Conservation (phyloP, 2,888 invertebrate species). For the Chelonus formosanus region DNA sequence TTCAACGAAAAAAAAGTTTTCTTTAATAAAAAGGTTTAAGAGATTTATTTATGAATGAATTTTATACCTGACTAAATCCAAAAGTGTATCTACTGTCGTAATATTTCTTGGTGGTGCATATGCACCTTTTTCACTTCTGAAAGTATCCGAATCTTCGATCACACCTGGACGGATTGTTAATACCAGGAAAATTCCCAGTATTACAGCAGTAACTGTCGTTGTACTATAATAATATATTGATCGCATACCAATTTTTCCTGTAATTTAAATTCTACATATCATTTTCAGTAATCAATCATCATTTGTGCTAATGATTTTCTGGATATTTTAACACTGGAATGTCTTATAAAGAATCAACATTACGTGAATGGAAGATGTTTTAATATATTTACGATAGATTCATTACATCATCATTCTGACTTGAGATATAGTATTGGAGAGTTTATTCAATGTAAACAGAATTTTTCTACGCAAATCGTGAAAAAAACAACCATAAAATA, state of each 20-base stretch:
- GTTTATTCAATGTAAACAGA: no score
- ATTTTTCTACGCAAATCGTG: no score
- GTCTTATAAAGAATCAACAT: no score
- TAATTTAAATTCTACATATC: not conserved
- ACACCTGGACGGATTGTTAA: slow-evolving; percentile 72
- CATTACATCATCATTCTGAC: no score
- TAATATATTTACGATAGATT: no score
- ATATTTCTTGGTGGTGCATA: slow-evolving; percentile 63
- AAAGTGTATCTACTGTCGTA: slow-evolving; percentile 74
- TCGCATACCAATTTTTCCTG: slow-evolving; percentile 70
- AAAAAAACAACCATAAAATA: no score
- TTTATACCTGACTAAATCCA: slow-evolving; percentile 74
- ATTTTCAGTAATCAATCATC: not conserved
- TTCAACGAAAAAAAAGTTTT: no score
- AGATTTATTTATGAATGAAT: not conserved
- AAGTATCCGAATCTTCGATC: slow-evolving; percentile 38
- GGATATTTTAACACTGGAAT: no score
- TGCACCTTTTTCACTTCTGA: slow-evolving; percentile 40
- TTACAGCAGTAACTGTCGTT: slow-evolving; percentile 76
- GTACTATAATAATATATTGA: slow-evolving; percentile 75
- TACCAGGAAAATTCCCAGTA: slow-evolving; percentile 77
- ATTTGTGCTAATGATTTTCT: no score
- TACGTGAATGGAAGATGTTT: no score
- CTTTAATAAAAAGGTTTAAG: no score
- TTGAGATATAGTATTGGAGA: no score